Evolutionary conservation across 2,888 invertebrate species (phyloP).

Genomic region (Steinernema hermaphroditum): DNA sequence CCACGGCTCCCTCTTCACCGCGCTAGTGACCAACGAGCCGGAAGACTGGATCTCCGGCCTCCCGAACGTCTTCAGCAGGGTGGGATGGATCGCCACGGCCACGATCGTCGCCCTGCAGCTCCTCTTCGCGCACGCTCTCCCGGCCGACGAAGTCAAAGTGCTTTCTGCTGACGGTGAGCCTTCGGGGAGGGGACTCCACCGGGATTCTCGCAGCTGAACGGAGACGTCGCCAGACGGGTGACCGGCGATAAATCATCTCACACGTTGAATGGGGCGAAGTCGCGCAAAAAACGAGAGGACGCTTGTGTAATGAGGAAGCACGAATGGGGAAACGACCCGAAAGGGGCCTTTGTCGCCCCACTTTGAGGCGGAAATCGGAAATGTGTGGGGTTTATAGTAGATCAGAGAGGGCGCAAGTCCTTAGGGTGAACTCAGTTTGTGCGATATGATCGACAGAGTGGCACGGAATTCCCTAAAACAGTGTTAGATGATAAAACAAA

Average conservation of each 20-base stretch:
- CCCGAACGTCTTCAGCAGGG: not conserved
- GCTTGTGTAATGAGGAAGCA: no score
- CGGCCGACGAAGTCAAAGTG: slow-evolving; percentile 41
- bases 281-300: not conserved
- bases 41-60: not conserved
- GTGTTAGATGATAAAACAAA: no score
- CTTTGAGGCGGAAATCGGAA: no score
- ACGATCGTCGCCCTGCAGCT: slow-evolving; percentile 39
- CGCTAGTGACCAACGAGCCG: slow-evolving; percentile 4
- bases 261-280: not conserved
- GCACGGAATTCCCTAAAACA: no score
- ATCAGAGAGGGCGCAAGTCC: no score
- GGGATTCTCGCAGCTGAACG: no score
- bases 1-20: slow-evolving; percentile 14
- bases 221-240: not conserved
- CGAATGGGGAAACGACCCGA: no score
- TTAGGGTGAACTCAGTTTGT: no score
- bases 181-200: not conserved
- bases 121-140: slow-evolving; percentile 45
- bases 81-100: slow-evolving; percentile 34
- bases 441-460: no score
- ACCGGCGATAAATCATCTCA: not conserved
- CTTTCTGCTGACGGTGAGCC: slow-evolving; percentile 32
- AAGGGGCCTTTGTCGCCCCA: no score
- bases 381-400: no score